Conservation (phyloP, 2,888 invertebrate genomes). For the Allophyes oxyacanthae region DNA sequence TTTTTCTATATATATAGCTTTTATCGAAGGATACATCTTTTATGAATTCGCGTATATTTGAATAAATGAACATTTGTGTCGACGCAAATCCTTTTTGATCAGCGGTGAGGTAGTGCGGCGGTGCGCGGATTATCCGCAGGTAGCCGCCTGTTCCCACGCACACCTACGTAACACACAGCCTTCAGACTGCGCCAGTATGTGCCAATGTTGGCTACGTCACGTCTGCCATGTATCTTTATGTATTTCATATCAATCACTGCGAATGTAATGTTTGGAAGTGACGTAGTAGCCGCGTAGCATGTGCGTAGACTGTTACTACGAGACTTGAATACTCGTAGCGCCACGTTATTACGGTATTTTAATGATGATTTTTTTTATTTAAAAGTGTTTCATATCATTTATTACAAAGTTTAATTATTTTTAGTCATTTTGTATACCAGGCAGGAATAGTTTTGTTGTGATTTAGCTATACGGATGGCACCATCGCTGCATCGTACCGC, state of each 20-base stretch:
- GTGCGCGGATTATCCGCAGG: constrained; percentile 59
- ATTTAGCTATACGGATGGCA: too few species aligned
- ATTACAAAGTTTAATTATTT: too few species aligned
- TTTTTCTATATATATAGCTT: constrained; percentile 42
- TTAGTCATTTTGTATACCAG: too few species aligned
- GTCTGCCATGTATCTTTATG: background rate
- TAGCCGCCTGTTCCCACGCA: constrained; percentile 51
- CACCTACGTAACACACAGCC: background rate
- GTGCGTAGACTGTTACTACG: constrained; percentile 47
- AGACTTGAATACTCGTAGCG: constrained; percentile 4
- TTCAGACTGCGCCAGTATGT: too few species aligned
- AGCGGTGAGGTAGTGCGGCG: constrained; percentile 46
- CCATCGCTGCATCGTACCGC: too few species aligned
- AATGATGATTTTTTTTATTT: too few species aligned
- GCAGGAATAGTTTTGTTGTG: too few species aligned
- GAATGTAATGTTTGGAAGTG: too few species aligned
- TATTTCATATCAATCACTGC: constrained; percentile 3
- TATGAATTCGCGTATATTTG: constrained; percentile 62
- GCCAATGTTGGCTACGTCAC: too few species aligned
- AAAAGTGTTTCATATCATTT: too few species aligned
- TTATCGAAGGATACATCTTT: constrained; percentile 51
- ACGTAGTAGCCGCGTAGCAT: constrained; percentile 53
- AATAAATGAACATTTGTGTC: constrained; percentile 60
- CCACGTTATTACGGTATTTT: background rate
- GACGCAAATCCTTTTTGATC: constrained; percentile 67